phyloP scores from a whole-genome alignment of 2,113 vertebrate genomes.

The Pantherophis guttatus region DNA sequence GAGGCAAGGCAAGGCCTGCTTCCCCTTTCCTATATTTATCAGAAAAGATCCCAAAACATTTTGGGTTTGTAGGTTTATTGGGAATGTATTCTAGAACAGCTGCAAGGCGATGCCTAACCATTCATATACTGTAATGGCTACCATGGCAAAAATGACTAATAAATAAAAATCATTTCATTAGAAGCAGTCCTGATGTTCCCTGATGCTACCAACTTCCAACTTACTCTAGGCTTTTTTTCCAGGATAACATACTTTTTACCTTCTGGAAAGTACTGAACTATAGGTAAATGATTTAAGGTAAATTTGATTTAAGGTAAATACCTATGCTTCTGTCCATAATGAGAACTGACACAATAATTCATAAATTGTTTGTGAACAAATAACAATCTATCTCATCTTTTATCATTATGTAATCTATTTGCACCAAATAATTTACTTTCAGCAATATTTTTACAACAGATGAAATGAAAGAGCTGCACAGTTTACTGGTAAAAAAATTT shows the following conservation, averaged over 20 bases:
- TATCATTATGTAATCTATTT: background rate
- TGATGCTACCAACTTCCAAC: background rate
- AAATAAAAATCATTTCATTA: background rate
- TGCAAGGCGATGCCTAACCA: background rate
- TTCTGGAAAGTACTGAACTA: background rate
- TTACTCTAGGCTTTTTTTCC: background rate
- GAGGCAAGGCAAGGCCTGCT: background rate
- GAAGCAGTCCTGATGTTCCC: background rate
- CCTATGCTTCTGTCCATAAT: background rate
- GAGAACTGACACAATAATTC: background rate
- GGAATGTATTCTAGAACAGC: background rate
- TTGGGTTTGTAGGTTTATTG: background rate
- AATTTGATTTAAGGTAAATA: background rate
- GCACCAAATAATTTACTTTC: background rate
- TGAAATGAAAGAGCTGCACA: background rate
- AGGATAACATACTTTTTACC: background rate
- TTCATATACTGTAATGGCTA: background rate
- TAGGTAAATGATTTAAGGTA: background rate
- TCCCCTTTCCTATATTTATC: background rate
- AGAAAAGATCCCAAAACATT: background rate
- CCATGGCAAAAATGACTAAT: background rate
- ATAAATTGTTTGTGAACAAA: background rate
- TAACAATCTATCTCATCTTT: background rate
- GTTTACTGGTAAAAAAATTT: background rate
- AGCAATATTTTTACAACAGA: background rate